A percentile compares a stretch with the other conserved stretches of the same genome.
Conservation (phyloP, 1,140 invertebrate species). For the Diploscapter pachys region DNA sequence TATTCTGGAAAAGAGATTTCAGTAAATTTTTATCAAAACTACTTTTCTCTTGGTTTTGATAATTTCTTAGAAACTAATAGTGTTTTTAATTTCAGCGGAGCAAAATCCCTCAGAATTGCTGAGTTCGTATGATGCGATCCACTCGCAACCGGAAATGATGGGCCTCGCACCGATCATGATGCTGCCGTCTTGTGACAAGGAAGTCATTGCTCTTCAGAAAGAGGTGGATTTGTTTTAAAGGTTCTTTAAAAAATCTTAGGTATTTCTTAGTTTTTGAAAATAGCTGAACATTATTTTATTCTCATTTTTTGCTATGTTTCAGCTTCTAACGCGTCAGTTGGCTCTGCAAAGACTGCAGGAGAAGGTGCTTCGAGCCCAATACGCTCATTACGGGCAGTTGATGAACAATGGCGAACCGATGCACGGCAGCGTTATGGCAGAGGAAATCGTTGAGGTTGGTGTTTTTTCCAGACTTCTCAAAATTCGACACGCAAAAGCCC, state of each 20-base stretch:
- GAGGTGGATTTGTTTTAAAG: neutral
- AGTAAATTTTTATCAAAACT: too few relatives aligned
- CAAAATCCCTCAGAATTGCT: neutral
- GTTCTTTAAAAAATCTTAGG: neutral
- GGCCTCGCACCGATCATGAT: slow-evolving; percentile 3
- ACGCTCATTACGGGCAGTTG: slow-evolving; percentile 1
- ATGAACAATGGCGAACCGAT: neutral
- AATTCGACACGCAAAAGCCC: too few relatives aligned
- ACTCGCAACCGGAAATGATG: neutral
- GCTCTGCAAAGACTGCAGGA: slow-evolving; percentile 1
- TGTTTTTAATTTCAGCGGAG: neutral
- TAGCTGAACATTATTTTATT: neutral
- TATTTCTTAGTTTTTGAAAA: neutral
- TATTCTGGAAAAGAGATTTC: too few relatives aligned
- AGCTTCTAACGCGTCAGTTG: neutral
- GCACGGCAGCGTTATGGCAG: neutral
- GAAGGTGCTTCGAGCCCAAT: slow-evolving; percentile 1
- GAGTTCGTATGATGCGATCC: slow-evolving; percentile 1
- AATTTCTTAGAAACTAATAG: too few relatives aligned
- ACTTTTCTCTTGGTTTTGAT: too few relatives aligned
- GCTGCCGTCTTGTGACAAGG: slow-evolving; percentile 2
- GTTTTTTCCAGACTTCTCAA: neutral
- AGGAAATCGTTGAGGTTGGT: slow-evolving; percentile 7
- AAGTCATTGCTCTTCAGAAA: slow-evolving; percentile 12
- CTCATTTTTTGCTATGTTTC: neutral